These are phyloP conservation scores for Gallinago jamesoni DNA, from an alignment of 2,113 vertebrate genomes.

Conservation along the genomic window DNA sequence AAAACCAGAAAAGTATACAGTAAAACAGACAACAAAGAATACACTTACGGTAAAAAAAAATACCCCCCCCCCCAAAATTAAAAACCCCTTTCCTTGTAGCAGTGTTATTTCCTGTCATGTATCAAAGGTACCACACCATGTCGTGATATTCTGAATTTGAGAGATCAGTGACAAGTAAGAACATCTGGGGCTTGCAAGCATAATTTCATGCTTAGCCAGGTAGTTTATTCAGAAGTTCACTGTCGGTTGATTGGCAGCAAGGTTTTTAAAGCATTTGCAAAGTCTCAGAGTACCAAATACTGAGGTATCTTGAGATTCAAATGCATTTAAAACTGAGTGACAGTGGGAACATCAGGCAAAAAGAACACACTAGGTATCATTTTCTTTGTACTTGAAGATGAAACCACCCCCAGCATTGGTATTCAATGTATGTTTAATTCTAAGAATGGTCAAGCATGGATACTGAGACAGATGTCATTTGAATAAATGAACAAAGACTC, in stretches of 20 bases:
- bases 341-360: neutral
- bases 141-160: neutral
- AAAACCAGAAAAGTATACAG: neutral
- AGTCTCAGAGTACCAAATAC: neutral
- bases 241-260: neutral
- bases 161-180: neutral
- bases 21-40: neutral
- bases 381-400: neutral
- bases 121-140: neutral
- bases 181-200: neutral
- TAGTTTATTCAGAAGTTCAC: neutral
- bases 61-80: rapidly evolving
- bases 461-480: neutral
- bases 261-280: neutral
- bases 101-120: neutral
- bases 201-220: neutral
- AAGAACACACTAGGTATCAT: neutral
- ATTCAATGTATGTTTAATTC: neutral
- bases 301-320: neutral
- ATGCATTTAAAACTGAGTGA: neutral
- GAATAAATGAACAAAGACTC: neutral
- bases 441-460: neutral
- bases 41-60: neutral
- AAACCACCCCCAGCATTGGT: neutral
- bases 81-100: neutral